phyloP scores from a whole-genome alignment of 2,113 vertebrate species.

The Sinocyclocheilus anophthalmus region DNA sequence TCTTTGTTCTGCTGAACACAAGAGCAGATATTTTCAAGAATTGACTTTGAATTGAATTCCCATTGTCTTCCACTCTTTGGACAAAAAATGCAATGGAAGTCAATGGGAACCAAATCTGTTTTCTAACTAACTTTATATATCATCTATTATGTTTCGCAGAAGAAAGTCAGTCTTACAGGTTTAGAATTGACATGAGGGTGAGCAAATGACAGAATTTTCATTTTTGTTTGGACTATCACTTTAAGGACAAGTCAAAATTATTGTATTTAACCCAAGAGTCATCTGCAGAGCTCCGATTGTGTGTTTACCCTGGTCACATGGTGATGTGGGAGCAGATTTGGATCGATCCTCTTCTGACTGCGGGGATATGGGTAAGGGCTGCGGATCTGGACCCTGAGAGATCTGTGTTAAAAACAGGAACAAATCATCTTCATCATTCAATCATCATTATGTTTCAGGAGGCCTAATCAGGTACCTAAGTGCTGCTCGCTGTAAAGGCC shows the following conservation, averaged over 20 bases:
- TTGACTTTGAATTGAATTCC: no score
- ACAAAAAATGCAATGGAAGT: no score
- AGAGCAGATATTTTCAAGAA: no score
- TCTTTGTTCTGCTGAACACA: no score
- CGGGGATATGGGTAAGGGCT: constrained; percentile 76
- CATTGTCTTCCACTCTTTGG: no score
- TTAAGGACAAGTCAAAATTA: neutral
- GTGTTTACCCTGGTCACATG: constrained; percentile 88
- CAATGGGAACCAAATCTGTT: neutral
- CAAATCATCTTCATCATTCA: constrained; percentile 3
- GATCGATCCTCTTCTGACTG: constrained; percentile 87
- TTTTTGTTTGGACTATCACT: neutral
- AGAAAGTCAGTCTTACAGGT: neutral
- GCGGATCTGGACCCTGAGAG: constrained; percentile 85
- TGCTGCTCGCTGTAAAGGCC: neutral
- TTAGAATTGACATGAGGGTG: neutral
- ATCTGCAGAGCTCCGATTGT: constrained; percentile 1
- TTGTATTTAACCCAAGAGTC: neutral
- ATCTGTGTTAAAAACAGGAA: constrained; percentile 73
- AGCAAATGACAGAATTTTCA: neutral
- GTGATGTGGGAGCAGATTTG: constrained; percentile 93
- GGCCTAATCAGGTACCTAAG: neutral
- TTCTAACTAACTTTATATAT: neutral
- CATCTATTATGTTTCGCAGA: neutral
- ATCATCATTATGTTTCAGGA: neutral